Evolutionary conservation across 2,797 vertebrate species (phyloP).

Genomic region (Sebastes vulpes): DNA sequence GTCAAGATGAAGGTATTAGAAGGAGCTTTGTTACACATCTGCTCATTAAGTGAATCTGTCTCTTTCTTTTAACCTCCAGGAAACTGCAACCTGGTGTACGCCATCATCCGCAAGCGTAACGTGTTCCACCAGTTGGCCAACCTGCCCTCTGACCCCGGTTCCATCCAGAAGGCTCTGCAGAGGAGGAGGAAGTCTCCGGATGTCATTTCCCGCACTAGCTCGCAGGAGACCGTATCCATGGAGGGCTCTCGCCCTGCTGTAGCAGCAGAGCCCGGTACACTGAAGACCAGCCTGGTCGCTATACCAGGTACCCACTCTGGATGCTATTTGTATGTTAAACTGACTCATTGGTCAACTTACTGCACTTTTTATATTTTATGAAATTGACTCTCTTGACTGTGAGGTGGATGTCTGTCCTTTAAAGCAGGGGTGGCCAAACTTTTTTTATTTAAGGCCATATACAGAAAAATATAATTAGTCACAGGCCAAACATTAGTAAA

Average conservation of each 20-base stretch:
- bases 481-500: too few species aligned
- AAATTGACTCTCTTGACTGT: too few species aligned
- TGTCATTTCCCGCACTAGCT: slow-evolving; percentile 92
- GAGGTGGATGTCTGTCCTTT: accelerated
- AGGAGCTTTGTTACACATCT: not conserved
- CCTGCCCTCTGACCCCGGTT: slow-evolving; percentile 89
- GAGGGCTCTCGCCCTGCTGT: slow-evolving; percentile 95
- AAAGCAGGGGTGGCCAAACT: too few species aligned
- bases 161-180: slow-evolving; percentile 95
- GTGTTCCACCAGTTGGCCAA: slow-evolving; percentile 98
- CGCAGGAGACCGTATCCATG: slow-evolving; percentile 95
- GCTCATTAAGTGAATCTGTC: not conserved
- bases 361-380: not conserved
- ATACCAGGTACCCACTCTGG: slow-evolving; percentile 89
- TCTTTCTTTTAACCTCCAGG: slow-evolving; percentile 56
- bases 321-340: not conserved
- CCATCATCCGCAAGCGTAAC: slow-evolving; percentile 96
- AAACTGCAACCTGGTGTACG: slow-evolving; percentile 93
- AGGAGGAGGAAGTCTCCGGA: slow-evolving; percentile 90
- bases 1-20: not conserved
- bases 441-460: too few species aligned
- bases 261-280: slow-evolving; percentile 93
- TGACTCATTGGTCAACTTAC: not conserved
- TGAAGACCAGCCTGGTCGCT: slow-evolving; percentile 94
- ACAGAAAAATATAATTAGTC: too few species aligned